These are phyloP conservation scores for Mohoua ochrocephala DNA, from an alignment of 2,113 vertebrate genomes.

Conservation along the genomic window DNA sequence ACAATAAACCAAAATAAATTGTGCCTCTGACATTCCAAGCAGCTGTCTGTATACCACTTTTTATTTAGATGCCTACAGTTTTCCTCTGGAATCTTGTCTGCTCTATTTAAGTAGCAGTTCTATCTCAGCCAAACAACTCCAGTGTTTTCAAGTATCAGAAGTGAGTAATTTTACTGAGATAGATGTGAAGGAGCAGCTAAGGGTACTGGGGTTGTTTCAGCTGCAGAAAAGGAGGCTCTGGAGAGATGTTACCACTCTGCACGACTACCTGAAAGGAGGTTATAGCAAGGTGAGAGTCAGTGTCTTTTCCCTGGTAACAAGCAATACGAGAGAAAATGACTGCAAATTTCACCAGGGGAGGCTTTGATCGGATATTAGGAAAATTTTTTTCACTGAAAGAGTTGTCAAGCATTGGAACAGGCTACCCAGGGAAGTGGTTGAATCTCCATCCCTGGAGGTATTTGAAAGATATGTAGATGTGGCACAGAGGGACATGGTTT, in stretches of 20 bases:
- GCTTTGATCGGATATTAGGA: neutral
- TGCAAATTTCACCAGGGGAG: neutral
- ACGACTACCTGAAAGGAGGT: neutral
- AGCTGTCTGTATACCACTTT: neutral
- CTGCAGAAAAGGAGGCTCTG: neutral
- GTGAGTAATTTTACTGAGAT: neutral
- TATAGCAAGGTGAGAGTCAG: fast-evolving
- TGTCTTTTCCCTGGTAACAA: neutral
- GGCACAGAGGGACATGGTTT: neutral
- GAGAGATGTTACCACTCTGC: neutral
- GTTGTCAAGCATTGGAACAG: neutral
- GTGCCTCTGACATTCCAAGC: neutral
- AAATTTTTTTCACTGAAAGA: neutral
- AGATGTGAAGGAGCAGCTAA: neutral
- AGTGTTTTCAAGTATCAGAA: neutral
- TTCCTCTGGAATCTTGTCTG: neutral
- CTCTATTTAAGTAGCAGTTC: neutral
- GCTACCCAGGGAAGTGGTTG: neutral
- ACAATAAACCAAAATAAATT: neutral
- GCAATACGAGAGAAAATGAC: neutral
- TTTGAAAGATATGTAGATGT: neutral
- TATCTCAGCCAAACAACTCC: neutral
- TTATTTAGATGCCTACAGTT: neutral
- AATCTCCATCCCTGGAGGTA: neutral
- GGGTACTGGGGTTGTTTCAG: neutral